These are phyloP conservation scores for Mactra quadrangularis DNA, from an alignment of 1,140 invertebrate species.

Conservation along the genomic window DNA sequence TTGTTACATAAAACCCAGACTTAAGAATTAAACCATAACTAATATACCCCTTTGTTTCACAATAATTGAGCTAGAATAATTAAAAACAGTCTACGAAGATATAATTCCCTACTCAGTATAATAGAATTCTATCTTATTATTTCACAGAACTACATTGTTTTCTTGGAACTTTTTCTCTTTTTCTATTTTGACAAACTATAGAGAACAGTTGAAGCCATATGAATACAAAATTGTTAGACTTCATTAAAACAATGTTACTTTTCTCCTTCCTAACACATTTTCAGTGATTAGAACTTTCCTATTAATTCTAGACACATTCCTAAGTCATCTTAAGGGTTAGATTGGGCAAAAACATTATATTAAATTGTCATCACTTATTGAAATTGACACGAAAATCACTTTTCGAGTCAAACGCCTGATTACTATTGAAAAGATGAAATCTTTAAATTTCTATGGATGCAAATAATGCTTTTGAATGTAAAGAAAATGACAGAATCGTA, in stretches of 20 bases:
- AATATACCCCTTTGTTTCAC: no score
- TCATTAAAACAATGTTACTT: slow-evolving; percentile 49
- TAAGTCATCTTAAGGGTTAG: slow-evolving; percentile 23
- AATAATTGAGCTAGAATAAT: no score
- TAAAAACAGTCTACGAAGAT: no score
- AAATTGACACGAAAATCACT: slow-evolving; percentile 35
- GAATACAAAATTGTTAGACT: slow-evolving; percentile 8
- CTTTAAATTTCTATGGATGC: slow-evolving; percentile 25
- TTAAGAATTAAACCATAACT: no score
- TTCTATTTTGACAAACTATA: no score
- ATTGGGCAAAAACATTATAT: slow-evolving; percentile 43
- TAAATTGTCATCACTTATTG: slow-evolving; percentile 35
- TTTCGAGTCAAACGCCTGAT: slow-evolving; percentile 45
- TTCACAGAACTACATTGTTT: background rate
- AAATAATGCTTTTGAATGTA: slow-evolving; percentile 38
- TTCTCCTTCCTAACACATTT: slow-evolving; percentile 15
- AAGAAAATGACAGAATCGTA: background rate
- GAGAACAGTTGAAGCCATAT: background rate
- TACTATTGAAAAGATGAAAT: slow-evolving; percentile 30
- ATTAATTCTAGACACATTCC: slow-evolving; percentile 36
- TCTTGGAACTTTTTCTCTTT: background rate
- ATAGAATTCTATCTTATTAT: no score
- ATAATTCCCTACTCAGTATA: no score
- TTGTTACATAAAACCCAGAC: no score
- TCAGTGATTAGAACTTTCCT: slow-evolving; percentile 3